Evolutionary conservation across 2,888 invertebrate species (phyloP), one percentile per base, ranked within the genome.

Genomic region (Fragum sueziense): DNA sequence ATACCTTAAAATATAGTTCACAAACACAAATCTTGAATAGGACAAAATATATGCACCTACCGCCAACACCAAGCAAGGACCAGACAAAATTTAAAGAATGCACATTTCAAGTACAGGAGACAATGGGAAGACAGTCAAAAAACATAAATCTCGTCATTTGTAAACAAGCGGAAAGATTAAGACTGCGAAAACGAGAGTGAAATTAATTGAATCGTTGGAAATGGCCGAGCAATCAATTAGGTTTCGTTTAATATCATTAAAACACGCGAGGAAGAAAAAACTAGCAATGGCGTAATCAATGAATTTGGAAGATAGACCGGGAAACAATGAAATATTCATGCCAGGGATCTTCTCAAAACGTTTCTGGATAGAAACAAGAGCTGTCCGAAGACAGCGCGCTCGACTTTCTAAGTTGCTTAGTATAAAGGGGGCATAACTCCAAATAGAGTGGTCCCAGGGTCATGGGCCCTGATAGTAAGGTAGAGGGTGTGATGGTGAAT

Each of bases 241-340:
- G n/a, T 61, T 61, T 33, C 61, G 61, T 61, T 61, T 61, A 61
- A 61, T 61, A 61, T 61, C 61, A 61, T 61, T 61, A 61, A 61
- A 61, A 61, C 61, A 29, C 31, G 33, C 61, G 11, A 61, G 61
- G 61, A 61, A 61, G 61, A 33, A 61, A 61, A 61, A 61, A 61
- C 33, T 22, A 22, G 61, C 9, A 33, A n/a, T 31, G 31, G 17
- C 27, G 61, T 61, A 61, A 61, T 61, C 61, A 61, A 61, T 61
- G 61, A 61, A n/a, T 33, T n/a, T 14, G 17, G 47, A 47, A 2
- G 20, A n/a, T 47, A 47, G 20, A 47, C 20, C n/a, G 17, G 47
- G n/a, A 47, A 47, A 47, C 47, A 14, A 47, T 47, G 47, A 47
- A 47, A 47, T 47, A 47, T 47, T 47, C 47, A 47, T 47, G 47